A percentile compares a stretch with the other conserved stretches of the same genome.
These are phyloP conservation scores for Nanorana parkeri DNA, from an alignment of 2,113 vertebrate species.

Conservation along the genomic window DNA sequence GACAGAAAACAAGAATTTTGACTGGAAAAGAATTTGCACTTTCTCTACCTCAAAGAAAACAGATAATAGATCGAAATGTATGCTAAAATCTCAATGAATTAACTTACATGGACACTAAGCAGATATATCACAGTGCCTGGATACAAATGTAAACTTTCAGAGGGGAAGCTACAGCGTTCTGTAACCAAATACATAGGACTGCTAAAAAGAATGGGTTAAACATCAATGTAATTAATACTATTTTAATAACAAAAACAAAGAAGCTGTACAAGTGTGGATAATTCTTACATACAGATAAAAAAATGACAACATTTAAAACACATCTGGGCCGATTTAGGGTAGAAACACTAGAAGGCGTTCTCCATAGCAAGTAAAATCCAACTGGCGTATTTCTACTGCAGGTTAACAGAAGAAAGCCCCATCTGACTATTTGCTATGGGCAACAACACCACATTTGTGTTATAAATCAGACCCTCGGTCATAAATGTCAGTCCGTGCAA, in stretches of 20 bases:
- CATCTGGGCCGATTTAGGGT: not conserved
- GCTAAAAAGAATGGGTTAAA: not conserved
- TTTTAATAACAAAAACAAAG: conserved; percentile 6
- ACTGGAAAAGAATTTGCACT: no score
- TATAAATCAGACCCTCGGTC: no score
- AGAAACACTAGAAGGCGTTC: no score
- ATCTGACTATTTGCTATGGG: no score
- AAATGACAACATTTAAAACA: conserved; percentile 19
- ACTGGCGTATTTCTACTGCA: no score
- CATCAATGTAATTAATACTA: not conserved
- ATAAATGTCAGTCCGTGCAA: conserved; percentile 25
- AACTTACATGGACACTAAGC: not conserved
- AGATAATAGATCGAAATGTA: not conserved
- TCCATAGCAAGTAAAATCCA: no score
- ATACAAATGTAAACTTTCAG: not conserved
- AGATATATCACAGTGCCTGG: not conserved
- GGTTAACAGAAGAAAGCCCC: no score
- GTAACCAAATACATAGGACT: not conserved
- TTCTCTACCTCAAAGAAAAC: not conserved
- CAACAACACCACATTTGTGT: no score
- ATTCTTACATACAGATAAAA: not conserved
- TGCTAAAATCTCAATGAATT: conserved; percentile 10
- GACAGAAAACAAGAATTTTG: not conserved
- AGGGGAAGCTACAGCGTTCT: not conserved
- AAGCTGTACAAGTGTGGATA: not conserved